These are phyloP conservation scores for Sebastes wilsoni DNA, from an alignment of 2,797 vertebrate species.

Conservation along the genomic window DNA sequence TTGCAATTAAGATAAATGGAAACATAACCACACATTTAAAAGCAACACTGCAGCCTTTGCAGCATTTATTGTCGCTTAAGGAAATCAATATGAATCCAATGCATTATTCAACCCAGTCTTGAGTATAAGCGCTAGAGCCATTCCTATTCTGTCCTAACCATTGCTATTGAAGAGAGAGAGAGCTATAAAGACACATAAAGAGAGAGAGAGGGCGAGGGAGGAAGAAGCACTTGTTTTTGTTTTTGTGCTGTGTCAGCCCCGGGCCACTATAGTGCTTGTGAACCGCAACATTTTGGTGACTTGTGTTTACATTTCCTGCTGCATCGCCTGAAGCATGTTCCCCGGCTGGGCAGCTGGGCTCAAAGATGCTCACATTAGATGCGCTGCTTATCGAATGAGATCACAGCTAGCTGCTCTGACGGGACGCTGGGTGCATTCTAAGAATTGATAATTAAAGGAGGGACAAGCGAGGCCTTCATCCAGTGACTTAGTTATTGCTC, in stretches of 20 bases:
- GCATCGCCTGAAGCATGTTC: constrained; percentile 64
- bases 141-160: constrained; percentile 11
- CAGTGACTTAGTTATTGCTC: background rate
- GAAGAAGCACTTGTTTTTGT: constrained; percentile 59
- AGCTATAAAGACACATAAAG: constrained; percentile 1
- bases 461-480: background rate
- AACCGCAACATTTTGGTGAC: constrained; percentile 67
- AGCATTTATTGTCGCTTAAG: background rate
- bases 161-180: background rate
- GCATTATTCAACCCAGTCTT: constrained; percentile 26
- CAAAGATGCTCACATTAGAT: constrained; percentile 65
- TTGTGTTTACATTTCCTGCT: constrained; percentile 71
- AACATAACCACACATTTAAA: background rate
- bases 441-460: constrained; percentile 46
- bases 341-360: constrained; percentile 65
- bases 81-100: constrained; percentile 27
- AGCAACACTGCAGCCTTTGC: background rate
- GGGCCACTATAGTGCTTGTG: constrained; percentile 52
- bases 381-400: constrained; percentile 48
- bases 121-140: constrained; percentile 10
- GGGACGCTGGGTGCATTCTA: constrained; percentile 32
- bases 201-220: constrained; percentile 4
- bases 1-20: constrained; percentile 7
- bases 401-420: constrained; percentile 48
- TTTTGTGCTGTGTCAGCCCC: constrained; percentile 44